These are phyloP conservation scores for Calliopsis andreniformis DNA, from an alignment of 1,140 invertebrate species.

Conservation along the genomic window DNA sequence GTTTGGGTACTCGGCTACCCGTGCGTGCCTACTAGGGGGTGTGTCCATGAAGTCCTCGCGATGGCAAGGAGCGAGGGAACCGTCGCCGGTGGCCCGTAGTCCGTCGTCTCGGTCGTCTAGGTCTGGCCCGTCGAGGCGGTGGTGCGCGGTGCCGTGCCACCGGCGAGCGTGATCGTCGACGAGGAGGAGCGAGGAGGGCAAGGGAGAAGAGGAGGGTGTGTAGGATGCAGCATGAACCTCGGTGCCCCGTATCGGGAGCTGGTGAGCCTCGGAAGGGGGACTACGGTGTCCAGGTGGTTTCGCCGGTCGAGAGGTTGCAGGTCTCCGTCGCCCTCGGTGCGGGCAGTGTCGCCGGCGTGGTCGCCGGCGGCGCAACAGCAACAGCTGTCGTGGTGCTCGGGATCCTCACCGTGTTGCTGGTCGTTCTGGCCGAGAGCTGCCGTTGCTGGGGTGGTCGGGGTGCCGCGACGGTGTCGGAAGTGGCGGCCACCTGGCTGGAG, in stretches of 20 bases:
- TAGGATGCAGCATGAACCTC: conserved; percentile 81
- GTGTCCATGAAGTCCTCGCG: conserved; percentile 66
- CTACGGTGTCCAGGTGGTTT: conserved; percentile 63
- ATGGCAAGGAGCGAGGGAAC: conserved; percentile 42
- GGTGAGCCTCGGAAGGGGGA: conserved; percentile 77
- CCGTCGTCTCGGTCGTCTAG: conserved; percentile 9
- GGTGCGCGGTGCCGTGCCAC: conserved; percentile 51
- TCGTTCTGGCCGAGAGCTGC: conserved; percentile 34
- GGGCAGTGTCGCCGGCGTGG: conserved; percentile 48
- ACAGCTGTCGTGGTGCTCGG: conserved; percentile 25
- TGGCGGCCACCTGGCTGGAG: conserved; percentile 9
- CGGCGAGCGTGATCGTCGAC: conserved; percentile 62
- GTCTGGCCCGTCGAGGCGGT: conserved; percentile 39
- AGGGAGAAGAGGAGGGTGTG: conserved; percentile 64
- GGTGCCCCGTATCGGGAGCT: conserved; percentile 76
- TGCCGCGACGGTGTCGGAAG: conserved; percentile 17
- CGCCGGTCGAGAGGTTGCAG: conserved; percentile 54
- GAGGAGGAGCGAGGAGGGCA: conserved; percentile 38
- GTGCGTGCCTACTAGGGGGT: conserved; percentile 45
- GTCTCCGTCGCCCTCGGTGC: conserved; percentile 46
- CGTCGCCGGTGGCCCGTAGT: conserved; percentile 44
- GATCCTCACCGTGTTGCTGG: conserved; percentile 10
- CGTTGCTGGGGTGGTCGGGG: conserved; percentile 24
- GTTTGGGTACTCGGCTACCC: conserved; percentile 24
- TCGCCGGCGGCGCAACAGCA: conserved; percentile 40